Percentiles rank a stretch among this genome's conserved stretches.
Evolutionary conservation across 2,888 invertebrate species (phyloP).

Genomic region (Panopea generosa): DNA sequence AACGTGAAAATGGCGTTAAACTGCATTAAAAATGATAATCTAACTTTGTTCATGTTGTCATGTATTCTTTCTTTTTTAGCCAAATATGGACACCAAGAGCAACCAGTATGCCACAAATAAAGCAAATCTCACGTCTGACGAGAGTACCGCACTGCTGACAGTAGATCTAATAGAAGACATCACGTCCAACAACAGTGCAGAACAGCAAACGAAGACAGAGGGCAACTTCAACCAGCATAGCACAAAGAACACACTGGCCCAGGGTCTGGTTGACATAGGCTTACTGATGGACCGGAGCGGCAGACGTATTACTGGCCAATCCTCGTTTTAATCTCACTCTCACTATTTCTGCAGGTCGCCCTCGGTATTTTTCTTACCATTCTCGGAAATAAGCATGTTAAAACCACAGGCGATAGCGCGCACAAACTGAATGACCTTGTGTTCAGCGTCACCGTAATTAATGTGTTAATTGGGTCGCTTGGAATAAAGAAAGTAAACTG

Average conservation of each 20-base stretch:
- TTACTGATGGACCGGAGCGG: constrained; percentile 63
- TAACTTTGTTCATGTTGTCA: too few species aligned
- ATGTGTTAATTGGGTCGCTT: constrained; percentile 73
- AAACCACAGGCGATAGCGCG: constrained; percentile 36
- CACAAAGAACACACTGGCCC: constrained; percentile 75
- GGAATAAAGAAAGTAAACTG: constrained; percentile 52
- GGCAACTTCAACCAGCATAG: constrained; percentile 59
- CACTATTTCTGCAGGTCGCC: constrained; percentile 42
- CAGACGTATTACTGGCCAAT: constrained; percentile 60
- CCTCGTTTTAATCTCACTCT: constrained; percentile 56
- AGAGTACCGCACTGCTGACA: too few species aligned
- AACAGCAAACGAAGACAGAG: too few species aligned
- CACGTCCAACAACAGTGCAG: too few species aligned
- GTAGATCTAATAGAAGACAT: too few species aligned
- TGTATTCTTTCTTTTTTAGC: too few species aligned
- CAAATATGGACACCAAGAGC: too few species aligned
- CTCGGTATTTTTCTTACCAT: constrained; percentile 65
- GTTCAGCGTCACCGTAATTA: constrained; percentile 69
- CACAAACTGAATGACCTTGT: constrained; percentile 70
- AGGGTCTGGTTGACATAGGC: constrained; percentile 74
- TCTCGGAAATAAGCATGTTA: constrained; percentile 68
- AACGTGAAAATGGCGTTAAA: too few species aligned
- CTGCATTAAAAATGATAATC: too few species aligned
- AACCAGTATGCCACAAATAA: too few species aligned
- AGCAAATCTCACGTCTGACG: too few species aligned